Evolutionary conservation across 1,140 invertebrate species (phyloP), one percentile per base, ranked within the genome.

Genomic region (Drosophila persimilis): DNA sequence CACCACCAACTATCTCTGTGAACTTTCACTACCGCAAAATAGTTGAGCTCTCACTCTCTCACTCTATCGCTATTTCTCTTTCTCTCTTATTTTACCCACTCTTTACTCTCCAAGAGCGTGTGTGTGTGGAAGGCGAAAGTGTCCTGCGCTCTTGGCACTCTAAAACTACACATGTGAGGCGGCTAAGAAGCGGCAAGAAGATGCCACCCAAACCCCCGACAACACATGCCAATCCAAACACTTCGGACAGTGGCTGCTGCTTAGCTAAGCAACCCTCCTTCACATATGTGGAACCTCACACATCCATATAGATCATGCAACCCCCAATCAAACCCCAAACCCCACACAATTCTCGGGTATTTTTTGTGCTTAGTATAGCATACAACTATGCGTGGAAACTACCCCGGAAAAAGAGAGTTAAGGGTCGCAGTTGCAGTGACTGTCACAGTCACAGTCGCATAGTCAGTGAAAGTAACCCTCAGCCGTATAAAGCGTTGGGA

Each of bases 381-480:
- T 76, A 85, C 81, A 75, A 41, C n/a, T 44, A 43, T 53, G 79
- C 83, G 79, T 53, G 11, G 8, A 63, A 80, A 70, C 80, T 73
- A 84, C 62, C 80, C 56, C 51, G 35, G 29, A 24, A 50, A 41
- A 64, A 51, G 50, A 63, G 48, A 47, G 43, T 47, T 47, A 73
- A 63, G 64, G 56, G 65, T 75, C 58, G 50, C 63, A 47, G 65
- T 74, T 55, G 50, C 63, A 47, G 66, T 13, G 35, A 39, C 29
- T 8, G 24, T 26, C 24, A 26, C 31, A 31, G 57, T 44, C 71
- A 55, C 55, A 66, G 72, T 55, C 63, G 55, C 53, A 57, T 55
- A 80, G 77, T 75, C 62, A 90, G 88, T 86, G 86, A 90, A 90
- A 90, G 86, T 90, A 77, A 90, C 86, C 86, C 86, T 88, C 67